These are phyloP conservation scores for Hydrolagus affinis DNA, from an alignment of 2,113 vertebrate genomes.

Conservation along the genomic window DNA sequence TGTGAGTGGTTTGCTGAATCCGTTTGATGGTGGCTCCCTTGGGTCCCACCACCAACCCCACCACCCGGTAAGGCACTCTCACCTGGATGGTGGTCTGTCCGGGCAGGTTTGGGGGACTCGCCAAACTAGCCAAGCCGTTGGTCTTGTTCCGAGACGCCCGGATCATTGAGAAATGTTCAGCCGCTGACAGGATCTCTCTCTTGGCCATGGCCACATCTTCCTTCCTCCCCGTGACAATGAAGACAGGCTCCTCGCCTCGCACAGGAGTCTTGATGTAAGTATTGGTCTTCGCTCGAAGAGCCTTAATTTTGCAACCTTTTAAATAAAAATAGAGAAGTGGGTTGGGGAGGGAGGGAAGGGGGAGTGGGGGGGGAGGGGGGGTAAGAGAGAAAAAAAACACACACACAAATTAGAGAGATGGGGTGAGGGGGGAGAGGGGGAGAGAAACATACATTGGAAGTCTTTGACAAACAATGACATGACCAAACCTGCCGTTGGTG, in stretches of 20 bases:
- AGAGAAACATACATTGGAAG: no score
- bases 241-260: conserved; percentile 82
- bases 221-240: conserved; percentile 87
- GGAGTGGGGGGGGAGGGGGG: background rate
- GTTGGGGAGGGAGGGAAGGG: no score
- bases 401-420: background rate
- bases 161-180: conserved; percentile 94
- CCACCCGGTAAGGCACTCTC: conserved; percentile 87
- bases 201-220: conserved; percentile 97
- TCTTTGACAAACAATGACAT: no score
- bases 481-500: no score
- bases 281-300: conserved; percentile 89
- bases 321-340: conserved; percentile 16
- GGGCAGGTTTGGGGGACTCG: conserved; percentile 78
- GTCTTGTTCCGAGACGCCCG: conserved; percentile 81
- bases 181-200: conserved; percentile 84
- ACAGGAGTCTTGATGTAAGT: conserved; percentile 96
- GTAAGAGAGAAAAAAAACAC: background rate
- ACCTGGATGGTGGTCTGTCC: conserved; percentile 97
- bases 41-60: conserved; percentile 89
- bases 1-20: conserved; percentile 95
- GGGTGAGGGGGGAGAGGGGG: background rate
- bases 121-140: conserved; percentile 50
- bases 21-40: conserved; percentile 96
- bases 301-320: conserved; percentile 96